Percentiles rank a stretch among this genome's conserved stretches.
Conservation (phyloP, 2,797 vertebrate species). For the Tinamus major region DNA sequence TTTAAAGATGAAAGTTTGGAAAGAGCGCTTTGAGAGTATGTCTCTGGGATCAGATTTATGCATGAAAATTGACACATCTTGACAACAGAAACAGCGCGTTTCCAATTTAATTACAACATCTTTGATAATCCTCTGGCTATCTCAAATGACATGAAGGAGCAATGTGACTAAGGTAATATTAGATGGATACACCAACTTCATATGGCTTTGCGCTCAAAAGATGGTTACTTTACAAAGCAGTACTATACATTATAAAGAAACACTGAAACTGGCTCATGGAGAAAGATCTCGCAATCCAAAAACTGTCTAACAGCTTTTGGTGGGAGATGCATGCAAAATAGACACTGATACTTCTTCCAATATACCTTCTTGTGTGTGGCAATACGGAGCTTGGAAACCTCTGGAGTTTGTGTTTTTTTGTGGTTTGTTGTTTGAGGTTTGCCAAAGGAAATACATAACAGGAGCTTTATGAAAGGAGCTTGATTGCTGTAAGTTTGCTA, state of each 20-base stretch:
- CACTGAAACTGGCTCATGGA: neutral
- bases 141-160: neutral
- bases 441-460: neutral
- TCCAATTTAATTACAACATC: neutral
- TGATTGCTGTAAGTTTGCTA: neutral
- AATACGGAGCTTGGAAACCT: neutral
- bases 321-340: neutral
- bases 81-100: neutral
- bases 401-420: neutral
- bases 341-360: neutral
- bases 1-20: slow-evolving; percentile 5
- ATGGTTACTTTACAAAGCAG: accelerated
- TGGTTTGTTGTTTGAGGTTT: neutral
- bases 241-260: neutral
- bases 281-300: neutral
- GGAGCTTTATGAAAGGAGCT: neutral
- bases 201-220: neutral
- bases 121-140: slow-evolving; percentile 12
- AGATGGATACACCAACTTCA: neutral
- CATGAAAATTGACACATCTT: slow-evolving; percentile 30
- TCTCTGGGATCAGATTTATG: neutral
- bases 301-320: neutral
- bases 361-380: neutral
- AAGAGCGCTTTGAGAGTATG: slow-evolving; percentile 38
- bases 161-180: neutral